phyloP scores from a whole-genome alignment of 2,113 vertebrate genomes.

The Dinomys branickii region DNA sequence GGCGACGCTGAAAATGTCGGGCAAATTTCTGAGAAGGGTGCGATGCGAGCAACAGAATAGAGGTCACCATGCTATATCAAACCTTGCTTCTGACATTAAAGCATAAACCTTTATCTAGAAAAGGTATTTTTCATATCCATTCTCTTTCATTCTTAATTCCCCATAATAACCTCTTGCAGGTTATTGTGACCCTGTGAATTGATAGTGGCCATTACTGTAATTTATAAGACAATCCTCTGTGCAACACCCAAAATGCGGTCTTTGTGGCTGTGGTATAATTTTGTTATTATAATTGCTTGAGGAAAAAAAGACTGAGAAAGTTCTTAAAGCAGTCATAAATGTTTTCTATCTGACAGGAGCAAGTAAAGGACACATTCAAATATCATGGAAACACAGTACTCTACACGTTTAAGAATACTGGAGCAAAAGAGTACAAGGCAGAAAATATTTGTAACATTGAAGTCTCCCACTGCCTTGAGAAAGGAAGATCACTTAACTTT shows the following conservation, averaged over 20 bases:
- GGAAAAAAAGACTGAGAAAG: not conserved
- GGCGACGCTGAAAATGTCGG: not conserved
- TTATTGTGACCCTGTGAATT: not conserved
- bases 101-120: not conserved
- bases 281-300: not conserved
- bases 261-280: not conserved
- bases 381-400: not conserved
- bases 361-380: not conserved
- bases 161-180: not conserved
- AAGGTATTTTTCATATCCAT: not conserved
- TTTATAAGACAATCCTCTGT: not conserved
- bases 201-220: not conserved
- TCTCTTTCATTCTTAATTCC: not conserved
- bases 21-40: not conserved
- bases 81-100: not conserved
- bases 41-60: not conserved
- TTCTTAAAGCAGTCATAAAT: not conserved
- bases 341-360: not conserved
- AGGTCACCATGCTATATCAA: not conserved
- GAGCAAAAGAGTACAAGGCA: not conserved
- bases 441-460: not conserved
- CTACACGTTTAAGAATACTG: not conserved
- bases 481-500: not conserved
- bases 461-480: not conserved
- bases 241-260: not conserved